Percentiles rank a stretch among this genome's conserved stretches.
Conservation (phyloP, 2,888 invertebrate genomes). For the Parnassius smintheus region DNA sequence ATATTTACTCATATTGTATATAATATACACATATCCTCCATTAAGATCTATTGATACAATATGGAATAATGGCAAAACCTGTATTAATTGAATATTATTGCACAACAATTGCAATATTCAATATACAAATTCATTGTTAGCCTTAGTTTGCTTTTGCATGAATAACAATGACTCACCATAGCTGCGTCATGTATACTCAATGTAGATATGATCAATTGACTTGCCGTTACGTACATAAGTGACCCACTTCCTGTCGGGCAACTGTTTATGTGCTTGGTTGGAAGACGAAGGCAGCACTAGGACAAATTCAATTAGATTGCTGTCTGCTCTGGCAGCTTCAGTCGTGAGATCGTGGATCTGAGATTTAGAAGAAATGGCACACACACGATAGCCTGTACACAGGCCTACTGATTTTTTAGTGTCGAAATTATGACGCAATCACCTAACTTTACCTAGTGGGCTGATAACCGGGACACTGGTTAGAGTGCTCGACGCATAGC, state of each 20-base stretch:
- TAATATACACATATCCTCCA: neutral
- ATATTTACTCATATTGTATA: neutral
- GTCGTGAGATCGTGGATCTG: slow-evolving; percentile 45
- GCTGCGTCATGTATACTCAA: slow-evolving; percentile 12
- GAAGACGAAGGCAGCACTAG: slow-evolving; percentile 12
- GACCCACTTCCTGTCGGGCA: slow-evolving; percentile 7
- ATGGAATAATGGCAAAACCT: slow-evolving; percentile 34
- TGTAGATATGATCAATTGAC: slow-evolving; percentile 7
- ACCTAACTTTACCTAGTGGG: slow-evolving; percentile 75
- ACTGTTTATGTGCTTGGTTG: slow-evolving; percentile 3
- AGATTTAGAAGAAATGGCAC: slow-evolving; percentile 61
- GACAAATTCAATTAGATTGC: slow-evolving; percentile 7
- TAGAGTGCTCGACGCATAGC: slow-evolving; percentile 49
- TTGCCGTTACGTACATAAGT: slow-evolving; percentile 11
- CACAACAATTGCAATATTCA: slow-evolving; percentile 33
- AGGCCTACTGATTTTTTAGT: slow-evolving; percentile 36
- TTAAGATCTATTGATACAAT: neutral
- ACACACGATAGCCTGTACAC: slow-evolving; percentile 55
- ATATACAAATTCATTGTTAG: slow-evolving; percentile 29
- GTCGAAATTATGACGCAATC: slow-evolving; percentile 56
- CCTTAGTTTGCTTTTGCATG: slow-evolving; percentile 22
- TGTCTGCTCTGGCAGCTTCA: slow-evolving; percentile 20
- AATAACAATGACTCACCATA: slow-evolving; percentile 37
- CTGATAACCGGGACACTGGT: slow-evolving; percentile 70
- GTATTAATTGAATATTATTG: slow-evolving; percentile 46